Evolutionary conservation across 2,113 vertebrate genomes (phyloP), one percentile per base, ranked within the genome.

Genomic region (Otis tarda): DNA sequence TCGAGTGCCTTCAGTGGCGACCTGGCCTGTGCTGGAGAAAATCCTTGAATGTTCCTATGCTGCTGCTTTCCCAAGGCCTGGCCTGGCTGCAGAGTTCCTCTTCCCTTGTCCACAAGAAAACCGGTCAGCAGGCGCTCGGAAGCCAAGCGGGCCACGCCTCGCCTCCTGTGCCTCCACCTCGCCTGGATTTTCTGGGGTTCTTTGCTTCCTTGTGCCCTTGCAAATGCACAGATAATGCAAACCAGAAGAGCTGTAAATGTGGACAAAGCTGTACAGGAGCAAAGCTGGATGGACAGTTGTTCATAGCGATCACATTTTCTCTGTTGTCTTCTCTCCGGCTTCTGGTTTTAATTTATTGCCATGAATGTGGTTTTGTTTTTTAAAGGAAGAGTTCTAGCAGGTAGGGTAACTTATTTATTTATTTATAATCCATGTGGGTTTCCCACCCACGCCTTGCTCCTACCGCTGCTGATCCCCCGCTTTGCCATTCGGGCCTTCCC

Each of bases 381-480:
- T 93, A 65, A 93, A 96, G 93, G 80, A 92, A 95, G 85, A 78
- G 61, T 97, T 96, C 95, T 95, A 97, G 96, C 94, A 69, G 56
- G 89, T 91, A 98, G 94, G 97, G 79, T 97, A 83, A 96, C 70
- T 92, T 99, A 98, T 99, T 99, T 99, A 99, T 99, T 99, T 99
- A 99, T 99, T 99, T 99, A 99, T 99, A 98, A 98, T 96, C 97
- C 97, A 90, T n/a, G 87, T 97, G 97, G 98, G 97, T 97, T 97
- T 89, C 87, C 35, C 89, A 96, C 98, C 98, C 94, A 95, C 70
- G 95, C 93, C 97, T 97, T 98, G 98, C 98, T 98, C 98, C 98
- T 98, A 97, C 98, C 95, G 97, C 97, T 97, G 97, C 96, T 85
- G 92, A 90, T 94, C 63, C 94, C 78, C 1, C 6, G 1, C 65